phyloP scores from a whole-genome alignment of 2,113 vertebrate genomes.

The Platichthys stellatus region DNA sequence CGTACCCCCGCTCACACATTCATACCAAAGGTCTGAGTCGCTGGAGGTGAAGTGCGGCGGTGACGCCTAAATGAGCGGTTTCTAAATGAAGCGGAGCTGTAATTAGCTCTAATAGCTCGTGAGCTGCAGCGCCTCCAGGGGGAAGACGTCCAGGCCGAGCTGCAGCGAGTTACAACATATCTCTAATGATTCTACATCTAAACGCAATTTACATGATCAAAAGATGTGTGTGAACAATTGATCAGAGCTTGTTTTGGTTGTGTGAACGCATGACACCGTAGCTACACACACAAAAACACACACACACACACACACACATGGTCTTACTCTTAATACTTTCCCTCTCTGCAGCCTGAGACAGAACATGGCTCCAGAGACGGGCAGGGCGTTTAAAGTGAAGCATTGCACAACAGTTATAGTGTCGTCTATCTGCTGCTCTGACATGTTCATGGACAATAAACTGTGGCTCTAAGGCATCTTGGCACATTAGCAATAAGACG shows the following conservation, averaged over 20 bases:
- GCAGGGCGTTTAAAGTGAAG: slow-evolving; percentile 12
- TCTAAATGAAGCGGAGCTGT: slow-evolving; percentile 78
- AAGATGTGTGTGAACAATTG: slow-evolving; percentile 42
- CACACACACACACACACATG: neutral
- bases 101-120: slow-evolving; percentile 82
- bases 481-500: neutral
- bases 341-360: slow-evolving; percentile 19
- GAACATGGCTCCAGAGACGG: slow-evolving; percentile 21
- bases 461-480: neutral
- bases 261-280: neutral
- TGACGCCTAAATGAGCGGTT: slow-evolving; percentile 75
- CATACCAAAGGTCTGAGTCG: slow-evolving; percentile 49
- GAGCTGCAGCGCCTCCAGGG: slow-evolving; percentile 73
- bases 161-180: slow-evolving; percentile 65
- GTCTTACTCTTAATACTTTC: neutral
- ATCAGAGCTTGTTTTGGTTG: slow-evolving; percentile 44
- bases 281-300: neutral
- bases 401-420: neutral
- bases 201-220: slow-evolving; percentile 65
- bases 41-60: slow-evolving; percentile 71
- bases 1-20: slow-evolving; percentile 32
- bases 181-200: slow-evolving; percentile 64
- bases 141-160: slow-evolving; percentile 63
- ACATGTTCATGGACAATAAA: slow-evolving; percentile 1
- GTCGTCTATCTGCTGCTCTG: neutral